These are phyloP conservation scores for Aphelinus certus DNA, from an alignment of 1,140 invertebrate species.

Conservation along the genomic window DNA sequence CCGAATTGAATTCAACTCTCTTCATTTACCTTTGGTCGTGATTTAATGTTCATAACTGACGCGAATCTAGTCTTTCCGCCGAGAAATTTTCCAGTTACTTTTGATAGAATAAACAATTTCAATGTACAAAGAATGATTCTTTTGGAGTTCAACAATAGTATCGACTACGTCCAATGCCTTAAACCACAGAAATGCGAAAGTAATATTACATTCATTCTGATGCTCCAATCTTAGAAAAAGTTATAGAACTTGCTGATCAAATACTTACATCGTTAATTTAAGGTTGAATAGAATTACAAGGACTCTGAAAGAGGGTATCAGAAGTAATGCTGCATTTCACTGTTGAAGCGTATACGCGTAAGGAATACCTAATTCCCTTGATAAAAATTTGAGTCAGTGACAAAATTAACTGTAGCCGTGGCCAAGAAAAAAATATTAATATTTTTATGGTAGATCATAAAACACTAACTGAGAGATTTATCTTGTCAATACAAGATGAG, in stretches of 20 bases:
- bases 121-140: constrained; percentile 5
- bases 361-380: constrained; percentile 48
- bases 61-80: no score
- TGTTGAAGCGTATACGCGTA: constrained; percentile 43
- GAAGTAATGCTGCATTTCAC: constrained; percentile 24
- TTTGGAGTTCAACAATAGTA: constrained; percentile 30
- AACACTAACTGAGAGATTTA: constrained; percentile 37
- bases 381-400: constrained; percentile 43
- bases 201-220: constrained; percentile 26
- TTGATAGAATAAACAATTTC: no score
- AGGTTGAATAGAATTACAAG: no score
- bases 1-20: no score
- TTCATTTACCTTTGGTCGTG: no score
- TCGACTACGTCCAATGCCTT: constrained; percentile 38
- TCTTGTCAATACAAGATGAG: constrained; percentile 22
- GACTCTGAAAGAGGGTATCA: not conserved
- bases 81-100: no score
- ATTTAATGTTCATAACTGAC: no score
- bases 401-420: no score
- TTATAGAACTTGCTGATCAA: no score
- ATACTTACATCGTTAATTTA: no score
- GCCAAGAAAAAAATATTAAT: constrained; percentile 44
- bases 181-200: constrained; percentile 39
- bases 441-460: constrained; percentile 58
- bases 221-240: not conserved